Evolutionary conservation across 2,113 vertebrate species (phyloP).

Genomic region (Peucedramus taeniatus): DNA sequence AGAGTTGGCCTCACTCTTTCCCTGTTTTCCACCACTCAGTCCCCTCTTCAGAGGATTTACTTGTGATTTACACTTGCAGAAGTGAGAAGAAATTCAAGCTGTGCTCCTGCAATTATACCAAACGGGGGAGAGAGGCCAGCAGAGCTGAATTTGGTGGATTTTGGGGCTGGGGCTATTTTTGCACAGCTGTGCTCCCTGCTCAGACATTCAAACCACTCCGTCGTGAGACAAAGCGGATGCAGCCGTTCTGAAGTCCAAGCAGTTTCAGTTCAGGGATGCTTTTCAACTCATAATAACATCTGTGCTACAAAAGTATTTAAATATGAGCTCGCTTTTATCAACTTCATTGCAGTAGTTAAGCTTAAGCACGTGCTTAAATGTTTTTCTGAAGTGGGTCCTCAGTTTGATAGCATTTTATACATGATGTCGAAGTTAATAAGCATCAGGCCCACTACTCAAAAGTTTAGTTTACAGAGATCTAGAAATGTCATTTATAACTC

Average conservation of each 20-base stretch:
- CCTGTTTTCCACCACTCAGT: background rate
- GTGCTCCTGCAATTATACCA: background rate
- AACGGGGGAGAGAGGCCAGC: background rate
- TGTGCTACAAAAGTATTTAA: background rate
- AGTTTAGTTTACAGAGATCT: background rate
- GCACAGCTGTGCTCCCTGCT: background rate
- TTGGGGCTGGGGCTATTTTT: background rate
- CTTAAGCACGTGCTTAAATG: background rate
- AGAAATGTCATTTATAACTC: conserved; percentile 18
- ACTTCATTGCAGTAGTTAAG: background rate
- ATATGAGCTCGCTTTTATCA: background rate
- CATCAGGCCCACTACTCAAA: background rate
- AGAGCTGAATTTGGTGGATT: background rate
- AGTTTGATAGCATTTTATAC: background rate
- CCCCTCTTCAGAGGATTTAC: background rate
- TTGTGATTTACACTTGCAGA: conserved; percentile 30
- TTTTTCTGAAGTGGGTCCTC: background rate
- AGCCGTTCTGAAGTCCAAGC: background rate
- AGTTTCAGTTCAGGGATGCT: background rate
- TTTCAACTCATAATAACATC: background rate
- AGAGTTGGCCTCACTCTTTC: background rate
- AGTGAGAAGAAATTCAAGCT: conserved; percentile 33
- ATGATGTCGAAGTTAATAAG: background rate
- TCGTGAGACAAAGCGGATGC: background rate
- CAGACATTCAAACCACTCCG: background rate